phyloP scores from a whole-genome alignment of 53 echinoderm and acorn worm genomes.

The Temnopleurus reevesii region DNA sequence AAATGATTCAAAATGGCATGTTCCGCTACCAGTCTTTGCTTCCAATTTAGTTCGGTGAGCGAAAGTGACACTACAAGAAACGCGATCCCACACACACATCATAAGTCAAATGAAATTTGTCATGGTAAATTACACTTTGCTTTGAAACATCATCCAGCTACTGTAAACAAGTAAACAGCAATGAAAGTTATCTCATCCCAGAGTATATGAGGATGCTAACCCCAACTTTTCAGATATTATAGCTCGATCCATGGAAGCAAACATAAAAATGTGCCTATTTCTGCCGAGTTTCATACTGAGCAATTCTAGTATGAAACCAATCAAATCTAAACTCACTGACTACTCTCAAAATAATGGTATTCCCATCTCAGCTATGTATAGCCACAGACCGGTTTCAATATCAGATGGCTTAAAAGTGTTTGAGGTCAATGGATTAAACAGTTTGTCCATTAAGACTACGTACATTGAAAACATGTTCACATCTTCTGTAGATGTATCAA shows the following conservation, averaged over 20 bases:
- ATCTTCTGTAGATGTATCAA: slow-evolving; percentile 2
- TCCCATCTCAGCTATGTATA: too few species aligned
- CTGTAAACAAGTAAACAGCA: background rate
- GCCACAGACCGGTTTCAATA: too few species aligned
- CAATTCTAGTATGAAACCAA: too few species aligned
- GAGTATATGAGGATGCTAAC: too few species aligned
- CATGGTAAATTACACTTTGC: background rate
- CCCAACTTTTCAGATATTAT: too few species aligned
- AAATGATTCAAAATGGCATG: background rate
- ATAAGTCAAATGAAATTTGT: slow-evolving; percentile 26
- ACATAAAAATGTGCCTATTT: too few species aligned
- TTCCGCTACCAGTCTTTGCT: background rate
- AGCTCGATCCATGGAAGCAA: too few species aligned
- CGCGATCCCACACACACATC: slow-evolving; percentile 3
- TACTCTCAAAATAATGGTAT: background rate
- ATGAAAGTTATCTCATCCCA: background rate
- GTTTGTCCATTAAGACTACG: background rate
- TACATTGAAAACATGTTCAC: background rate
- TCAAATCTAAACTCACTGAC: too few species aligned
- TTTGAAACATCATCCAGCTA: background rate
- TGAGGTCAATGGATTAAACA: background rate
- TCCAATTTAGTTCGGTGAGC: background rate
- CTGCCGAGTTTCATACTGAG: too few species aligned
- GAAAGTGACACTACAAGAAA: slow-evolving; percentile 21
- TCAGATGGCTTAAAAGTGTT: too few species aligned